These are phyloP conservation scores for Lycocerus yunnanus DNA, from an alignment of 2,888 invertebrate genomes.

Conservation along the genomic window DNA sequence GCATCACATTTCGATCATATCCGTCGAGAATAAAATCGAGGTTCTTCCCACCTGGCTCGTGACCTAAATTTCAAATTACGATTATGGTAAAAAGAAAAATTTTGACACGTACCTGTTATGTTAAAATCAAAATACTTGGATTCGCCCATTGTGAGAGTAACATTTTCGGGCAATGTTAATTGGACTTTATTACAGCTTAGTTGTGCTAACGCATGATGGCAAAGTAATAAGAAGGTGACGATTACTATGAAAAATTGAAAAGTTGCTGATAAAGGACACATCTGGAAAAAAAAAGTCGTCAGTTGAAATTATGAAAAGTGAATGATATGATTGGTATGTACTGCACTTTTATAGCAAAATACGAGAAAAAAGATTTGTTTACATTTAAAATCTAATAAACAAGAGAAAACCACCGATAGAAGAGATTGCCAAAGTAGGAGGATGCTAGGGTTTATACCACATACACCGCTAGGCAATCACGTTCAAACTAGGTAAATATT, in stretches of 20 bases:
- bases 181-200: constrained; percentile 41
- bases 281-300: constrained; percentile 40
- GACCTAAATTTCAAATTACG: not conserved
- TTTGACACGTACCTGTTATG: constrained; percentile 33
- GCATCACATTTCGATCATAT: not conserved
- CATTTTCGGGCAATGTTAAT: constrained; percentile 41
- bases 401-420: not conserved
- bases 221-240: constrained; percentile 41
- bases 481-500: no score
- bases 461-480: not conserved
- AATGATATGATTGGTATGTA: not conserved
- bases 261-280: constrained; percentile 50
- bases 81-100: not conserved
- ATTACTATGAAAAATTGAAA: constrained; percentile 46
- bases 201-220: constrained; percentile 42
- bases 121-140: constrained; percentile 38
- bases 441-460: not conserved
- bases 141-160: constrained; percentile 45
- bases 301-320: not conserved
- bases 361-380: not conserved
- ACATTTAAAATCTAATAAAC: not conserved
- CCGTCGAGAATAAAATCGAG: not conserved
- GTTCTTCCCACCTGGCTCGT: constrained; percentile 1
- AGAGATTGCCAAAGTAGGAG: not conserved
- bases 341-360: not conserved